Conservation (phyloP, 2,113 vertebrate species). For the Phaethornis superciliosus region DNA sequence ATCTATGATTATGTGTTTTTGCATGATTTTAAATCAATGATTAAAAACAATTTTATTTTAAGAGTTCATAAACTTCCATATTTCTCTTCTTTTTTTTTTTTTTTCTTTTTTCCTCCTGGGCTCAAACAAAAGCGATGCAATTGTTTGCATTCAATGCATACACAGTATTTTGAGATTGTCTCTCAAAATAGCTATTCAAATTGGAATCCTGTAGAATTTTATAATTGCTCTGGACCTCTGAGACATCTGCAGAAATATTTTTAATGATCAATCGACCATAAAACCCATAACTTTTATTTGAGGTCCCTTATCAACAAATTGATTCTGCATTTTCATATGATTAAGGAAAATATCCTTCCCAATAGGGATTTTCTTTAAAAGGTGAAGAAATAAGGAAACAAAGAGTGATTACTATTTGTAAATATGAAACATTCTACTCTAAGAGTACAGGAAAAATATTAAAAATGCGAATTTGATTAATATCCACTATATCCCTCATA, state of each 20-base stretch:
- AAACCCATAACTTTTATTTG: slow-evolving; percentile 56
- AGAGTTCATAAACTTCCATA: neutral
- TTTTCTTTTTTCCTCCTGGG: neutral
- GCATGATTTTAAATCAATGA: neutral
- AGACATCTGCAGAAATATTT: slow-evolving; percentile 44
- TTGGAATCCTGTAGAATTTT: neutral
- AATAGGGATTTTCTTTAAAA: slow-evolving; percentile 20
- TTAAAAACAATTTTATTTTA: neutral
- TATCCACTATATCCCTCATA: neutral
- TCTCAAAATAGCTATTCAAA: neutral
- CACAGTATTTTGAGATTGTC: neutral
- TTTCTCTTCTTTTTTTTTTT: neutral
- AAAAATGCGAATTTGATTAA: neutral
- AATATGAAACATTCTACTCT: neutral
- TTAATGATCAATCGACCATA: slow-evolving; percentile 62
- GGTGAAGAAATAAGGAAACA: neutral
- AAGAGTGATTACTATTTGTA: neutral
- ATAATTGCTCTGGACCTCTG: slow-evolving; percentile 62
- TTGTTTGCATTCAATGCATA: neutral
- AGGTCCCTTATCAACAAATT: slow-evolving; percentile 52
- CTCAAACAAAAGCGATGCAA: neutral
- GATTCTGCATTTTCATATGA: slow-evolving; percentile 56
- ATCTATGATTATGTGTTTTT: neutral
- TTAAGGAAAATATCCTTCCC: slow-evolving; percentile 31
- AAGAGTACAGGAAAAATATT: neutral